Evolutionary conservation across 2,888 invertebrate genomes (phyloP), one percentile per base, ranked within the genome.

Genomic region (Cosmia trapezina): DNA sequence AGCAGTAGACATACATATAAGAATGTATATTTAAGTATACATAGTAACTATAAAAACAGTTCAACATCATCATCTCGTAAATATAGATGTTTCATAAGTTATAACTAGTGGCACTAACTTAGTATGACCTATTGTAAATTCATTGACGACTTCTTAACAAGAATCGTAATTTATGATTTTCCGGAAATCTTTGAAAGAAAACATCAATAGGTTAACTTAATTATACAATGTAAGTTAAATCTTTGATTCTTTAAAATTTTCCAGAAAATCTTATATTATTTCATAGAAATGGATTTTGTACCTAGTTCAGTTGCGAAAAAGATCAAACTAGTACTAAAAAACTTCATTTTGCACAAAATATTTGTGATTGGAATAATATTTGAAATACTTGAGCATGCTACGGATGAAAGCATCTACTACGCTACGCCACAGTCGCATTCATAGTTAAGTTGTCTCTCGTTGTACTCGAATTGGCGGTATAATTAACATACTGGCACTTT

Each of bases 31-130:
- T 65, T 28, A 28, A 17, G 2, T 47, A 41, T 47, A 59, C 11
- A 33, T 47, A 53, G 14, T 41, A 68, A 60, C 11, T 19, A 41
- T 60, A 54, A 68, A 73, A 68, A 57, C 11, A 41, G 14, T 49
- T 54, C 4, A 22, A 41, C 17, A 51, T 51, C 59, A 47, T 59
- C 14, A n/a, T 41, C 51, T 14, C 8, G 28, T 41, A 67, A 60
- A 57, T 49, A 57, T 5, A 43, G 5, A 68, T 37, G 57, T 53
- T 59, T 74, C 17, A 41, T 22, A 8, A 17, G 12, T 47, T 51
- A 53, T 41, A 43, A 37, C 3, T 33, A 53, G 17, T 6, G 37
- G 28, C n/a, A 71, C 7, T 59, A 53, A 63, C 47, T 70, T 77
- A 47, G 33, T 53, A 63, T 57, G 45, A 62, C 2, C 37, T 62